Evolutionary conservation across 2,797 vertebrate genomes (phyloP), one percentile per base, ranked within the genome.

Genomic region (Centropyge bicolor): DNA sequence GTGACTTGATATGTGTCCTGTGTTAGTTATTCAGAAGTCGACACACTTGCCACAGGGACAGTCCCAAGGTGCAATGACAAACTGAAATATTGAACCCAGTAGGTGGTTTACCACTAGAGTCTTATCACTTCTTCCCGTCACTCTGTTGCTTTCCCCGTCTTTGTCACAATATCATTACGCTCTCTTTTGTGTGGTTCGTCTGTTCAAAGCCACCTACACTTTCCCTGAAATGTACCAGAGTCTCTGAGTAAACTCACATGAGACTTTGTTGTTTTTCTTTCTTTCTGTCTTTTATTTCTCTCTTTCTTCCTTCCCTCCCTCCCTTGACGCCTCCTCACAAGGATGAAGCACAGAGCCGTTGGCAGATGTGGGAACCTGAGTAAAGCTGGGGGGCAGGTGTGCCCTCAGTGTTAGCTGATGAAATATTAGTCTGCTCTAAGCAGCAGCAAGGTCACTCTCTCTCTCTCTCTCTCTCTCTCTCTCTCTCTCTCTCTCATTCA

Each of bases 301-400:
- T 70, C 49, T 60, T 48, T 12, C 68, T 56, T 76, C 31, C 65
- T 69, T 35, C 38, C 78, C 17, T 60, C 66, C 36, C 11, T 86
- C 85, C 88, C 83, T 70, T 10, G 88, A 68, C 31, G 8, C 84
- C 76, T 79, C 82, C 81, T 87, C 73, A 20, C 69, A 70, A 79
- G 78, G 76, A 82, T 85, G 74, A 83, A 81, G 84, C 78, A 11
- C 82, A 71, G 76, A 87, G 83, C 86, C 65, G 73, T 80, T 88
- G 87, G 90, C 88, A 91, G 90, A 86, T 88, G 87, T 87, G 79
- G 85, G 78, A 83, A 78, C 62, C 43, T 49, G 72, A 71, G 87
- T 69, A 27, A 76, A 74, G 84, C 90, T 88, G 80, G 70, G 81
- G 86, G 89, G 90, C 91, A 91, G 89, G 90, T 92, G 91, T 84